Evolutionary conservation across 2,797 vertebrate species (phyloP), one percentile per base, ranked within the genome.

Genomic region (Tamandua tetradactyla): DNA sequence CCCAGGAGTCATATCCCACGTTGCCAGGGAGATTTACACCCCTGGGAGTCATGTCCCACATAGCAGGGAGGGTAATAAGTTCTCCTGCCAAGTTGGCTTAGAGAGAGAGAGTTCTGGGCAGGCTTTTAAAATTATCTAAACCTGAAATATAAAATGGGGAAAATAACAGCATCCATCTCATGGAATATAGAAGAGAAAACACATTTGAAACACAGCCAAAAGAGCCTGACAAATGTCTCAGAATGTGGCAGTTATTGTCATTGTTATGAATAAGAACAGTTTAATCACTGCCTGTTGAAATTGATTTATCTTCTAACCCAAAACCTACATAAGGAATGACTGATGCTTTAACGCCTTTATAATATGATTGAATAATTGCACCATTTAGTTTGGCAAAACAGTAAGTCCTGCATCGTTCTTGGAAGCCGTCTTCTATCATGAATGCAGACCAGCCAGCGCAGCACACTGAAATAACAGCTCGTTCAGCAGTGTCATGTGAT

Each of bases 251-350:
- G 64, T 47, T 47, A 14, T 27, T 68, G 35, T n/a, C 55, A 40
- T 64, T 57, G n/a, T 47, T 61, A 80, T 47, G 78, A 42, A 27
- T 74, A 74, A 49, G 25, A 93, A 66, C 14, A 55, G 17, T 89
- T 91, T 64, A 87, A 76, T 92, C 30, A 71, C 37, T 93, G 32
- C 22, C 76, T 47, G 14, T 93, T 79, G 69, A 83, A 68, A 76
- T 32, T 27, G 61, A 88, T 75, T 69, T 93, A 52, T 80, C 30
- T 89, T 91, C 35, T 80, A 49, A n/a, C 35, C 27, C 49, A 62
- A 87, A 95, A 61, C 66, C 78, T 68, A 44, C 12, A 6, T 80
- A 66, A 91, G 18, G 10, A 27, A 25, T 83, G 74, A 44, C 49
- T 79, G 68, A 76, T 20, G 10, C 25, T 69, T 91, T 83, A 66